Percentiles rank a stretch among this genome's conserved stretches.
Conservation (phyloP, 2,888 invertebrate genomes). For the Erebia palarica region DNA sequence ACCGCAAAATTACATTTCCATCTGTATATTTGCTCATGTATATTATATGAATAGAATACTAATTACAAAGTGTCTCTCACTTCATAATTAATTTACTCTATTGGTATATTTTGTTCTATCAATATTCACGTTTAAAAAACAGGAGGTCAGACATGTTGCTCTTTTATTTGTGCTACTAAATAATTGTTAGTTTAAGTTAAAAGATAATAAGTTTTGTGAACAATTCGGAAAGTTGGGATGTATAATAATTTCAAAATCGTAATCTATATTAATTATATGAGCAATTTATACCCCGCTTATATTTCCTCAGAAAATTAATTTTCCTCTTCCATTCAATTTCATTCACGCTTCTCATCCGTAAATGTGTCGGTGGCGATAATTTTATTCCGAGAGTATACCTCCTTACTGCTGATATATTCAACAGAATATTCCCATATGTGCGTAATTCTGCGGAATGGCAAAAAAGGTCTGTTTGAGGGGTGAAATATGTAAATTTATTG, state of each 20-base stretch:
- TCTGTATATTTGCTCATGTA: slow-evolving; percentile 65
- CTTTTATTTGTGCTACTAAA: no score
- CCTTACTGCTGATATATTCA: slow-evolving; percentile 82
- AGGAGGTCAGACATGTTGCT: background rate
- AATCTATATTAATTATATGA: no score
- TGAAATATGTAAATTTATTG: slow-evolving; percentile 83
- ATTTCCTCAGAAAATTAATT: slow-evolving; percentile 19
- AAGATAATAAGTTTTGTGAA: no score
- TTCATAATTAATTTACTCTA: slow-evolving; percentile 18
- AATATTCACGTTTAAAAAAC: background rate
- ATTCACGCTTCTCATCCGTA: slow-evolving; percentile 65
- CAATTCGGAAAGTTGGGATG: no score
- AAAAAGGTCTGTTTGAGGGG: slow-evolving; percentile 83
- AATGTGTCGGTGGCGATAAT: slow-evolving; percentile 79
- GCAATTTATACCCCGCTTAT: background rate
- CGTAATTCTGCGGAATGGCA: slow-evolving; percentile 83
- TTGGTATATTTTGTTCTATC: background rate
- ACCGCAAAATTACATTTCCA: slow-evolving; percentile 81
- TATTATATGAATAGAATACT: slow-evolving; percentile 45
- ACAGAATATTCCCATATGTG: slow-evolving; percentile 83
- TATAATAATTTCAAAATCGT: no score
- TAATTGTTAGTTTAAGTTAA: no score
- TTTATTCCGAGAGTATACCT: slow-evolving; percentile 81
- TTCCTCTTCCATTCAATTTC: slow-evolving; percentile 25
- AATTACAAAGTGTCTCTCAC: slow-evolving; percentile 31